A percentile compares a stretch with the other conserved stretches of the same genome.
Conservation (phyloP, 2,113 vertebrate genomes). For the Hypanus sabinus region DNA sequence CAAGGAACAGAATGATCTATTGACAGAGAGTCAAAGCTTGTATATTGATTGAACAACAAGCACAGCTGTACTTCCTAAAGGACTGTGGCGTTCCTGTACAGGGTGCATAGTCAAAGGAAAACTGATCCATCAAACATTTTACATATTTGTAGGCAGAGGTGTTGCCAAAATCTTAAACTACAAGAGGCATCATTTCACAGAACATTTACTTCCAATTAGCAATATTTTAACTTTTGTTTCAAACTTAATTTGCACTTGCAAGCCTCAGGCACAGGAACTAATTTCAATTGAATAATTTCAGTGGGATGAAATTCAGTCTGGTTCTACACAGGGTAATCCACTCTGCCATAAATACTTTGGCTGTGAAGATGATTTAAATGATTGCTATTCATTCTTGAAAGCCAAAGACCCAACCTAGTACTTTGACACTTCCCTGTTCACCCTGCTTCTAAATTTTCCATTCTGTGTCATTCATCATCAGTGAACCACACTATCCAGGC, state of each 20-base stretch:
- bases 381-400: not conserved
- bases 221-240: not conserved
- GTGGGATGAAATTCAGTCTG: not conserved
- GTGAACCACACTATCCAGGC: no score
- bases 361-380: not conserved
- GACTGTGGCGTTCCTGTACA: no score
- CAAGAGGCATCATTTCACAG: not conserved
- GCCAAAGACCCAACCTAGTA: not conserved
- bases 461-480: no score
- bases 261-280: not conserved
- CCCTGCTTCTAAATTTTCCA: no score
- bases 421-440: no score
- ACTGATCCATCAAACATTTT: not conserved
- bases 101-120: no score
- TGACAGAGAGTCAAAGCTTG: not conserved
- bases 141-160: not conserved
- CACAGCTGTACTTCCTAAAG: no score
- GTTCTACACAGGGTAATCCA: not conserved
- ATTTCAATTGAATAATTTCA: constrained; percentile 2
- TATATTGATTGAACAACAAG: no score
- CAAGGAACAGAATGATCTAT: not conserved
- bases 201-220: constrained; percentile 32
- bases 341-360: not conserved
- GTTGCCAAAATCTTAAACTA: not conserved
- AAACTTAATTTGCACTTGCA: constrained; percentile 13